Conservation (phyloP, 2,797 vertebrate genomes). For the Hyperoplus lanceolatus region DNA sequence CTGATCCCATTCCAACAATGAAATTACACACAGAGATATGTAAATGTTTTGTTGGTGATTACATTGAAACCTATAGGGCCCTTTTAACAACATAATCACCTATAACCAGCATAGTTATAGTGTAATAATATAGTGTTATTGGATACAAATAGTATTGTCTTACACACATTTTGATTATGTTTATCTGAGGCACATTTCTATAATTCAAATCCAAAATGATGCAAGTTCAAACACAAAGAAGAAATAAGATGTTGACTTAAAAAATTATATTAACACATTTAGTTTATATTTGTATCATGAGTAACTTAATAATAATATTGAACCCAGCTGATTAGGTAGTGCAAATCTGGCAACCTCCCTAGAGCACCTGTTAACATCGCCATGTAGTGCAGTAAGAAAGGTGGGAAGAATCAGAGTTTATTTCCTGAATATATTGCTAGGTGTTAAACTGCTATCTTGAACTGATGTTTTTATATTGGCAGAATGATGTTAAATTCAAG, state of each 20-base stretch:
- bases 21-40: no score
- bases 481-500: constrained; percentile 8
- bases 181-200: no score
- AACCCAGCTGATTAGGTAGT: background rate
- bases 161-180: no score
- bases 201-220: no score
- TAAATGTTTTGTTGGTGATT: no score
- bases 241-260: background rate
- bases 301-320: background rate
- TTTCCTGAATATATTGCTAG: background rate
- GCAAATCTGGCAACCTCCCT: background rate
- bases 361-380: background rate
- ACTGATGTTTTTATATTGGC: constrained; percentile 8
- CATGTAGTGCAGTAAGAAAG: background rate
- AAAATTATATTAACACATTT: background rate
- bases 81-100: no score
- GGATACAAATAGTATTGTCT: no score
- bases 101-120: no score
- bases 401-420: background rate
- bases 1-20: no score
- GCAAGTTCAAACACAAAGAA: no score
- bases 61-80: no score
- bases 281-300: background rate
- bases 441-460: background rate
- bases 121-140: no score